Evolutionary conservation across 2,113 vertebrate species (phyloP).

Genomic region (Tachuris rubrigastra): DNA sequence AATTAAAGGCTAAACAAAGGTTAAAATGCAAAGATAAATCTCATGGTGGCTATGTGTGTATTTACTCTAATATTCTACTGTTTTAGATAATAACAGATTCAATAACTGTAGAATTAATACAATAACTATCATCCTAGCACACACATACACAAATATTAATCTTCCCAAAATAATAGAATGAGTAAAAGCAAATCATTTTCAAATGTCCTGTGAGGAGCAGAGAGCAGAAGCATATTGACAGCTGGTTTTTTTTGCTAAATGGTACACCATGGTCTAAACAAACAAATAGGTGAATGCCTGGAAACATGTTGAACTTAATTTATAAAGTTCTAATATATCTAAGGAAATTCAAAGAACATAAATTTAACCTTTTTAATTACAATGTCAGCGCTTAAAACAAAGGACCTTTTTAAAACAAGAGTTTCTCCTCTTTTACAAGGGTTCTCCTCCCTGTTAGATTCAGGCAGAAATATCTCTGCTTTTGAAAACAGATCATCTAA

Average conservation of each 20-base stretch:
- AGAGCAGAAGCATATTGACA: background rate
- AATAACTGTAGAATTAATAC: background rate
- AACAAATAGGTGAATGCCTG: background rate
- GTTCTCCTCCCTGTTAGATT: conserved; percentile 28
- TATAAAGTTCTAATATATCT: background rate
- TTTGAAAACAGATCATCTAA: conserved; percentile 49
- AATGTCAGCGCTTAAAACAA: conserved; percentile 39
- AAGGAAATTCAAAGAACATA: conserved; percentile 41
- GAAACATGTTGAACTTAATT: background rate
- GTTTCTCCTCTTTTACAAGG: conserved; percentile 24
- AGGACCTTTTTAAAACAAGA: conserved; percentile 11
- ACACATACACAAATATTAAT: background rate
- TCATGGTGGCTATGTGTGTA: background rate
- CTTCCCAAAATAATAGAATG: background rate
- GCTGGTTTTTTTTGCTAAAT: background rate
- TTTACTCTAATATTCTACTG: background rate
- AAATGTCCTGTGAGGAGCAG: background rate
- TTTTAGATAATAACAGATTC: background rate
- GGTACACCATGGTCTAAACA: background rate
- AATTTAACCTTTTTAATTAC: conserved; percentile 53
- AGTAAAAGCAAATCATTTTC: background rate
- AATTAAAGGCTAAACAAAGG: background rate
- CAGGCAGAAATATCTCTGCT: conserved; percentile 48
- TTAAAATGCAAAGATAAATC: background rate
- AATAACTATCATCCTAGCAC: background rate